Evolutionary conservation across 2,888 invertebrate genomes (phyloP).

Genomic region (Eucriotettix oculatus): DNA sequence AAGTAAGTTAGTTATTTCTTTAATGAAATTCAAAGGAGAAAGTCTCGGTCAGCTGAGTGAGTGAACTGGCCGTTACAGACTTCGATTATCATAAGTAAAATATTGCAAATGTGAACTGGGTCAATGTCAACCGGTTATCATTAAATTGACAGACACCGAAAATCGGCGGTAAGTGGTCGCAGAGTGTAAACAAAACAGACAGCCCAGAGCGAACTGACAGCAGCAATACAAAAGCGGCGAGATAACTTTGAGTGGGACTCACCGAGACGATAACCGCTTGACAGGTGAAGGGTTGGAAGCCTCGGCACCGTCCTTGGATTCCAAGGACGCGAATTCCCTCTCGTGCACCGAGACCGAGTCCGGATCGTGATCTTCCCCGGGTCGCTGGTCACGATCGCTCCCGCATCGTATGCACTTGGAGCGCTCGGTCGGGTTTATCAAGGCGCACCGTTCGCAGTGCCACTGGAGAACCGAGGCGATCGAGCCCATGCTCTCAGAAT

Average conservation of each 20-base stretch:
- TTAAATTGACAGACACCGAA: too few species aligned
- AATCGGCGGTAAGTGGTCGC: too few species aligned
- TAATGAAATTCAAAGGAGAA: too few species aligned
- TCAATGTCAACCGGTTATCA: too few species aligned
- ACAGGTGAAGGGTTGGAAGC: neutral
- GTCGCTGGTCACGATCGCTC: constrained; percentile 10
- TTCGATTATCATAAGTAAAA: too few species aligned
- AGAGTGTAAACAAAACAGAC: too few species aligned
- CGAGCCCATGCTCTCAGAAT: constrained; percentile 60
- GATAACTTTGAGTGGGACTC: neutral
- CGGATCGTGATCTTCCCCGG: constrained; percentile 4
- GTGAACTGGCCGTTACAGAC: too few species aligned
- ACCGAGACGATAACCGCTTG: neutral
- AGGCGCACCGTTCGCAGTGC: constrained; percentile 76
- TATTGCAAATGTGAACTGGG: too few species aligned
- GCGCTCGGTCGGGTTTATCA: constrained; percentile 78
- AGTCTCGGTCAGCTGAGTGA: too few species aligned
- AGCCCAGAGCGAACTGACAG: too few species aligned
- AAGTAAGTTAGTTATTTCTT: too few species aligned
- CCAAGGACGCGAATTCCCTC: neutral
- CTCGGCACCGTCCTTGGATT: neutral
- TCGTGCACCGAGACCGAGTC: neutral
- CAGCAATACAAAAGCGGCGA: too few species aligned
- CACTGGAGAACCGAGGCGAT: constrained; percentile 88
- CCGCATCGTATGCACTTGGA: constrained; percentile 72